A percentile compares a stretch with the other conserved stretches of the same genome.
Conservation (phyloP, 2,888 invertebrate genomes). For the Drosophila suboccidentalis region DNA sequence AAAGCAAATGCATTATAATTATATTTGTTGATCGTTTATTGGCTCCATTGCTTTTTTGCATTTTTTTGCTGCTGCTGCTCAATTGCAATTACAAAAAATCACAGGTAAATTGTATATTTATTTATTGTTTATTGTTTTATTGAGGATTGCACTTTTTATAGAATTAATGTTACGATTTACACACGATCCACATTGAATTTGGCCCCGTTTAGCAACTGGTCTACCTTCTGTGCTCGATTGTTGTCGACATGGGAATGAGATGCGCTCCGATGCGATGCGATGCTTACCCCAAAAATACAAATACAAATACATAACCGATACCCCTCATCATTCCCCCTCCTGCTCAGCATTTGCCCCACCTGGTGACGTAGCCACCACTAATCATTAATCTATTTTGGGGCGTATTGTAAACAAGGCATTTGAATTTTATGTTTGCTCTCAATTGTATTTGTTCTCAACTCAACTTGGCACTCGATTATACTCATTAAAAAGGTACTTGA, state of each 20-base stretch:
- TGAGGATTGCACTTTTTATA: slow-evolving; percentile 47
- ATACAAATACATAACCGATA: slow-evolving; percentile 38
- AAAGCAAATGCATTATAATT: slow-evolving; percentile 67
- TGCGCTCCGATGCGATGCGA: slow-evolving; percentile 54
- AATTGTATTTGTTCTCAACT: slow-evolving; percentile 50
- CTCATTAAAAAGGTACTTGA: slow-evolving; percentile 25
- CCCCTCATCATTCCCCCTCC: neutral
- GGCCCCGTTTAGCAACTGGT: slow-evolving; percentile 33
- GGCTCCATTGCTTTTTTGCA: slow-evolving; percentile 53
- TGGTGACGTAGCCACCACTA: slow-evolving; percentile 77
- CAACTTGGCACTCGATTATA: slow-evolving; percentile 23
- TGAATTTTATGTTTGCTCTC: slow-evolving; percentile 61
- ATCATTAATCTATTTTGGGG: slow-evolving; percentile 76
- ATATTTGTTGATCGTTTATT: slow-evolving; percentile 50
- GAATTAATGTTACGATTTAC: slow-evolving; percentile 12
- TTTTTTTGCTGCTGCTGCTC: slow-evolving; percentile 48
- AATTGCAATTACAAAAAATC: slow-evolving; percentile 20
- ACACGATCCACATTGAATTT: slow-evolving; percentile 22
- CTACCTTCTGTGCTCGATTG: slow-evolving; percentile 66
- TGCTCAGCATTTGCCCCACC: slow-evolving; percentile 60
- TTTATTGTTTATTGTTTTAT: slow-evolving; percentile 10
- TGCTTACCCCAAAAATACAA: slow-evolving; percentile 48
- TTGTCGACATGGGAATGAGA: slow-evolving; percentile 70
- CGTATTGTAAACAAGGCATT: slow-evolving; percentile 66
- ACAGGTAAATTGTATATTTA: slow-evolving; percentile 50